Conservation (phyloP, 2,888 invertebrate species). For the Cephus rjabovi region DNA sequence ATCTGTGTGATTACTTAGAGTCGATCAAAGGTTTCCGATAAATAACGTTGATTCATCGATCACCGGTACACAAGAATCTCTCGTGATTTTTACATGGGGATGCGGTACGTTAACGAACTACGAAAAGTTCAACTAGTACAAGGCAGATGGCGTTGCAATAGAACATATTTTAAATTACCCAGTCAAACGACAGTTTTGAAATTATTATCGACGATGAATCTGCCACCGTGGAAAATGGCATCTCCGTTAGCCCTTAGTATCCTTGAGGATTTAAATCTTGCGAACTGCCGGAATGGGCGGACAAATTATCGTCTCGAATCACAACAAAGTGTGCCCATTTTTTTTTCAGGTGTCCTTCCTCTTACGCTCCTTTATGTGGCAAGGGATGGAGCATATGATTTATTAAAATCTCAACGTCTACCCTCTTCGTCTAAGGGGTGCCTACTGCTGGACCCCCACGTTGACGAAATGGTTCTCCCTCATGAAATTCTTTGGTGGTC, state of each 20-base stretch:
- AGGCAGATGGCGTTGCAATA: no score
- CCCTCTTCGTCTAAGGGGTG: constrained; percentile 16
- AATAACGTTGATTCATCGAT: no score
- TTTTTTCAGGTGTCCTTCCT: constrained; percentile 20
- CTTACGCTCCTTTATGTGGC: no score
- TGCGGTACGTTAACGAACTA: no score
- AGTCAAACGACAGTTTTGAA: no score
- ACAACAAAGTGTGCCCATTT: constrained; percentile 51
- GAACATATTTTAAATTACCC: no score
- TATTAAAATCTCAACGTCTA: constrained; percentile 48
- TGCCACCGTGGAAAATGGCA: not conserved
- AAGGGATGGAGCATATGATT: constrained; percentile 42
- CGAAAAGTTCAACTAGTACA: no score
- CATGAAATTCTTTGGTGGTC: constrained; percentile 40
- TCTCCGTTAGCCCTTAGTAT: not conserved
- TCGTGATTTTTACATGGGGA: no score
- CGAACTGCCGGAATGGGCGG: constrained; percentile 45
- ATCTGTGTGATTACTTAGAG: no score
- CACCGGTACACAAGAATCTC: no score
- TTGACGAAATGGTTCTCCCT: constrained; percentile 22
- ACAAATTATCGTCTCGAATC: constrained; percentile 55
- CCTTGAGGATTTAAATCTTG: constrained; percentile 29
- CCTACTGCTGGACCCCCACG: constrained; percentile 32
- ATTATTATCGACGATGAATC: not conserved
- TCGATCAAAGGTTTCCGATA: no score